A percentile compares a stretch with the other conserved stretches of the same genome.
phyloP scores from a whole-genome alignment of 2,113 vertebrate species.

The Brachypteracias leptosomus region DNA sequence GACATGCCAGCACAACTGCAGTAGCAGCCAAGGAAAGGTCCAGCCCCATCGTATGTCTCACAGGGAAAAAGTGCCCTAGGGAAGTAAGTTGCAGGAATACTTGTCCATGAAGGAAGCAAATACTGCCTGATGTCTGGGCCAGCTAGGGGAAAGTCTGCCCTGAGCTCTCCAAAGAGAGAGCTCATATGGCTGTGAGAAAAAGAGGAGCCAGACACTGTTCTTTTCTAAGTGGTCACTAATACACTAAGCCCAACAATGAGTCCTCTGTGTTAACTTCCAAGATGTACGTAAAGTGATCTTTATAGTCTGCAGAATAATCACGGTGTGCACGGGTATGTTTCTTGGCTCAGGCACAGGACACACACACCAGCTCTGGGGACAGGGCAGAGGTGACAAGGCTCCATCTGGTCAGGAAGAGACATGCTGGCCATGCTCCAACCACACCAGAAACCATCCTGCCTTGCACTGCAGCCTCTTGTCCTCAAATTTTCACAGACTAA shows the following conservation, averaged over 20 bases:
- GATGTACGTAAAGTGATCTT: neutral
- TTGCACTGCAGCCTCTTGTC: rapidly evolving
- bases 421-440: neutral
- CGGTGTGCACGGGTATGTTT: rapidly evolving
- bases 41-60: neutral
- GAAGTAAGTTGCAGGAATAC: neutral
- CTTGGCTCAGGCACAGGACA: neutral
- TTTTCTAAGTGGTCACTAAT: neutral
- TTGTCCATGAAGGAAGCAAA: neutral
- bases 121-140: rapidly evolving
- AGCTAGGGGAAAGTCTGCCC: neutral
- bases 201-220: neutral
- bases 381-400: neutral
- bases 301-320: neutral
- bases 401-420: neutral
- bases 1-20: rapidly evolving
- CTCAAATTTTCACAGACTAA: neutral
- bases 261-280: neutral
- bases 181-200: neutral
- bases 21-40: neutral
- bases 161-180: neutral
- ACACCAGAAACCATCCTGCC: neutral
- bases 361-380: neutral
- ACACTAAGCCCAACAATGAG: neutral
- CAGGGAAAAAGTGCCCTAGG: neutral